Percentiles rank a stretch among this genome's conserved stretches.
Evolutionary conservation across 1,140 invertebrate species (phyloP).

Genomic region (Pseudomyrmex sp.): DNA sequence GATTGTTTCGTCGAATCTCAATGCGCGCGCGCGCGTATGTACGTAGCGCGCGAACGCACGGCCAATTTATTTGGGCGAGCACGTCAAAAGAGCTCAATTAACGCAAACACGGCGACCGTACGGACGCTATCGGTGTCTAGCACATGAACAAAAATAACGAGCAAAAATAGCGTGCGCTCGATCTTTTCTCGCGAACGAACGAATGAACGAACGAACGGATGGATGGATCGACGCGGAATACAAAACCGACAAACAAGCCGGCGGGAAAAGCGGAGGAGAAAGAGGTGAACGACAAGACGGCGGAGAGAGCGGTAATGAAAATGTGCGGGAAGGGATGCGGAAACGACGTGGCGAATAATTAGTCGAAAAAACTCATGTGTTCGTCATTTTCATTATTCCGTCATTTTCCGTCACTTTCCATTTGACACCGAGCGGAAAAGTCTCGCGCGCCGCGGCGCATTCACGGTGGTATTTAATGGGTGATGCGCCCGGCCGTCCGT

Average conservation of each 20-base stretch:
- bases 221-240: slow-evolving; percentile 33
- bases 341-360: slow-evolving; percentile 43
- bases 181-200: slow-evolving; percentile 41
- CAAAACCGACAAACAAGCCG: slow-evolving; percentile 33
- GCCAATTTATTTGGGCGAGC: slow-evolving; percentile 48
- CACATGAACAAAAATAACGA: slow-evolving; percentile 41
- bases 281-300: not conserved
- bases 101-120: slow-evolving; percentile 38
- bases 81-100: slow-evolving; percentile 59
- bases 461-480: slow-evolving; percentile 65
- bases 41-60: slow-evolving; percentile 28
- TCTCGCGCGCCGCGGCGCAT: not conserved
- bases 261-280: not conserved
- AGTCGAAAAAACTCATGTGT: slow-evolving; percentile 12
- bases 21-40: slow-evolving; percentile 13
- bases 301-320: not conserved
- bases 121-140: slow-evolving; percentile 42
- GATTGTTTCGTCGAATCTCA: slow-evolving; percentile 51
- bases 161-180: slow-evolving; percentile 29
- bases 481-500: slow-evolving; percentile 40
- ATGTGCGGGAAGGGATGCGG: not conserved
- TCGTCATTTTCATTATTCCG: slow-evolving; percentile 34
- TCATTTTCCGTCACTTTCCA: slow-evolving; percentile 63
- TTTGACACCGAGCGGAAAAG: slow-evolving; percentile 44
- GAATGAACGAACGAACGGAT: slow-evolving; percentile 11